Percentiles rank a stretch among this genome's conserved stretches.
phyloP scores from a whole-genome alignment of 1,140 invertebrate genomes.

The Aphelenchoides avenae region DNA sequence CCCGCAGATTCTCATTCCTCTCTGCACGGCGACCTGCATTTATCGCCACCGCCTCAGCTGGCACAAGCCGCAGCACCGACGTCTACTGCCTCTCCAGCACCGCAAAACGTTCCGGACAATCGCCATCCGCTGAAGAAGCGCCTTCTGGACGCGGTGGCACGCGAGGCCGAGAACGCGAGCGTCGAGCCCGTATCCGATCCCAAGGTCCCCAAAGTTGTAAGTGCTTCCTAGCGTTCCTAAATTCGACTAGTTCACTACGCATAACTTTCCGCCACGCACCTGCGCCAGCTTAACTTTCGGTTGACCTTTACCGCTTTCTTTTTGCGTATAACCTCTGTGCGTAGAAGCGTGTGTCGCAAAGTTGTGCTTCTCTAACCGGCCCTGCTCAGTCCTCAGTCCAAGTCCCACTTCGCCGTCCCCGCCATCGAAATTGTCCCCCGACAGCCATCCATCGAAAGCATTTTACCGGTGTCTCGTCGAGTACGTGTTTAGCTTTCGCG shows the following conservation, averaged over 20 bases:
- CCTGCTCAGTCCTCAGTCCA: too few relatives aligned
- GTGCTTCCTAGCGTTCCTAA: neutral
- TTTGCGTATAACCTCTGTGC: neutral
- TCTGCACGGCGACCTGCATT: neutral
- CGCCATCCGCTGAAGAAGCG: slow-evolving; percentile 39
- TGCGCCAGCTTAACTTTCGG: slow-evolving; percentile 5
- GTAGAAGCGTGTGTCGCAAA: too few relatives aligned
- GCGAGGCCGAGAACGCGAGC: slow-evolving; percentile 11
- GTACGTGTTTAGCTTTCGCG: too few relatives aligned
- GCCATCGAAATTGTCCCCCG: too few relatives aligned
- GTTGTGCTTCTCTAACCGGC: too few relatives aligned
- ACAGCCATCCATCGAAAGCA: too few relatives aligned
- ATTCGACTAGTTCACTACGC: neutral
- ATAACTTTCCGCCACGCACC: neutral
- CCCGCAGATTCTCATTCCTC: neutral
- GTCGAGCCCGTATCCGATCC: slow-evolving; percentile 26
- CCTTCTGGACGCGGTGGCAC: slow-evolving; percentile 23
- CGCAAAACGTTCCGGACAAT: slow-evolving; percentile 16
- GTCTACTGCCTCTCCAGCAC: slow-evolving; percentile 12
- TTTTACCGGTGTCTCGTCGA: too few relatives aligned
- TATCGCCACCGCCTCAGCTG: neutral
- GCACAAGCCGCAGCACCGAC: slow-evolving; percentile 6
- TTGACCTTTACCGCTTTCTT: neutral
- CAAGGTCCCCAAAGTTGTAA: slow-evolving; percentile 31
- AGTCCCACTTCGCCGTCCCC: too few relatives aligned